These are phyloP conservation scores for Lasiurus borealis DNA, from an alignment of 2,113 vertebrate species.

Conservation along the genomic window DNA sequence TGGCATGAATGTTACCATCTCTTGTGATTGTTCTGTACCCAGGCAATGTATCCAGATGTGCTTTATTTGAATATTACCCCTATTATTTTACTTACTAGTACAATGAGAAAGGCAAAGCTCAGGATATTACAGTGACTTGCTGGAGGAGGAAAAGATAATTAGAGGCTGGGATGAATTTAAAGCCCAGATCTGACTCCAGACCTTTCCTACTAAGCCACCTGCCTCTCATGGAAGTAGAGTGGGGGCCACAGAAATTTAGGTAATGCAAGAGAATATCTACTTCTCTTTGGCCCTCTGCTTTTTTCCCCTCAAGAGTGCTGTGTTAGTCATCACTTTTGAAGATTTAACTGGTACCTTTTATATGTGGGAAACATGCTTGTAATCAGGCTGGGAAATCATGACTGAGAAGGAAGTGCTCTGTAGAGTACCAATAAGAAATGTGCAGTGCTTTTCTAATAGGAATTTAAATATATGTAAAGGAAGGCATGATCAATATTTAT, in stretches of 20 bases:
- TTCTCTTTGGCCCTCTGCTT: neutral
- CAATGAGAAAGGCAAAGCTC: neutral
- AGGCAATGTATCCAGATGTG: too few species aligned
- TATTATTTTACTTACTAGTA: neutral
- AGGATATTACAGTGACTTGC: neutral
- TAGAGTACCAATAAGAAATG: neutral
- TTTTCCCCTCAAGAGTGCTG: neutral
- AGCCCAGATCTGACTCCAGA: neutral
- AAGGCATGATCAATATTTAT: neutral
- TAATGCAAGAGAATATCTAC: neutral
- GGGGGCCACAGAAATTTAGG: fast-evolving
- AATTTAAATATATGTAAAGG: neutral
- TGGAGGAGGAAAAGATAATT: neutral
- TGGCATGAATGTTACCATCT: neutral
- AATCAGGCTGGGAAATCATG: neutral
- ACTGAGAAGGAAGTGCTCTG: neutral
- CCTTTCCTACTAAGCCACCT: neutral
- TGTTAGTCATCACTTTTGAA: neutral
- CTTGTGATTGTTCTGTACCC: neutral
- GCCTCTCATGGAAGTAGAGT: neutral
- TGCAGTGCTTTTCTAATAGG: neutral
- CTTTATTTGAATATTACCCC: neutral
- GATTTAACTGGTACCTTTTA: neutral
- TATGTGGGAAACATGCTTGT: neutral
- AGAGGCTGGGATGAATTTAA: neutral